phyloP scores from a whole-genome alignment of 2,113 vertebrate genomes.

The Seriola aureovittata region DNA sequence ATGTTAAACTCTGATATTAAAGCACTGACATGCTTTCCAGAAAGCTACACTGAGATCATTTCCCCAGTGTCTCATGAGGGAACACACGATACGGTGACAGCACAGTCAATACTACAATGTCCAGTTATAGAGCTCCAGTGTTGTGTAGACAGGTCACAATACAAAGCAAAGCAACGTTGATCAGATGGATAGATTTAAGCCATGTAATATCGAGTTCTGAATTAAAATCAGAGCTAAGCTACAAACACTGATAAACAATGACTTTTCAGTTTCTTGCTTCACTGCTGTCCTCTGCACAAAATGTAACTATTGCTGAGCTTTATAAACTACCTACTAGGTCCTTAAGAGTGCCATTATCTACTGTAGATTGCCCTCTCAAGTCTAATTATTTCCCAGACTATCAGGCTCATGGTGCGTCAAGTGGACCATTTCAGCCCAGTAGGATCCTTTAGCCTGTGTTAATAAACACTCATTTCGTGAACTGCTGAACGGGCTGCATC shows the following conservation, averaged over 20 bases:
- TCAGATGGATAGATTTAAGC: slow-evolving; percentile 23
- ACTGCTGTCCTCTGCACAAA: background rate
- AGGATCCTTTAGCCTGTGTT: slow-evolving; percentile 48
- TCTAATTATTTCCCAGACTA: slow-evolving; percentile 67
- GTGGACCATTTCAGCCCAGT: slow-evolving; percentile 62
- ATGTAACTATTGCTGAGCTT: slow-evolving; percentile 36
- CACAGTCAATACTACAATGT: slow-evolving; percentile 43
- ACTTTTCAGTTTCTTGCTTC: slow-evolving; percentile 26
- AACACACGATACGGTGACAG: slow-evolving; percentile 39
- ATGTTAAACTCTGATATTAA: slow-evolving; percentile 28
- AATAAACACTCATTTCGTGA: slow-evolving; percentile 59
- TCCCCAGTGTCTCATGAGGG: slow-evolving; percentile 24
- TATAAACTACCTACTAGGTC: slow-evolving; percentile 46
- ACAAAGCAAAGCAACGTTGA: slow-evolving; percentile 2
- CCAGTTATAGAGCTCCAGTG: slow-evolving; percentile 12
- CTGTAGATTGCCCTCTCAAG: slow-evolving; percentile 64
- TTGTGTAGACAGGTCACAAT: slow-evolving; percentile 1
- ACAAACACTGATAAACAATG: slow-evolving; percentile 18
- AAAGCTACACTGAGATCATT: slow-evolving; percentile 46
- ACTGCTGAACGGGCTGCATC: slow-evolving; percentile 39
- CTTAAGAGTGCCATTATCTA: slow-evolving; percentile 56
- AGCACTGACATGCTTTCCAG: slow-evolving; percentile 41
- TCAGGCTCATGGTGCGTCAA: slow-evolving; percentile 41
- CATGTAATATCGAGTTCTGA: background rate
- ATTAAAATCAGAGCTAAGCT: slow-evolving; percentile 8